Evolutionary conservation across 2,797 vertebrate species (phyloP).

Genomic region (Sciaenops ocellatus): DNA sequence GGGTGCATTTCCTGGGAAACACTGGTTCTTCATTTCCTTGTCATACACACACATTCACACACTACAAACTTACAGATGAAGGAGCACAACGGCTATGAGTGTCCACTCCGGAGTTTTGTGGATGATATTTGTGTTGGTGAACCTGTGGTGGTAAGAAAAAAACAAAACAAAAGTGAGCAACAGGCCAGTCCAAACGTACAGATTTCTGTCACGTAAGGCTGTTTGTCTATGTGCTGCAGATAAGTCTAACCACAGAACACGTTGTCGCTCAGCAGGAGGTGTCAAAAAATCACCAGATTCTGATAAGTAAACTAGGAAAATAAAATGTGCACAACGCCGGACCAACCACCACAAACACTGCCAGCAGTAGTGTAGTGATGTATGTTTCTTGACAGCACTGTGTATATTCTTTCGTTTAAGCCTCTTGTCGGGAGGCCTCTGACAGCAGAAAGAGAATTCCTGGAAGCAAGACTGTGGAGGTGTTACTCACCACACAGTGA

Average conservation of each 20-base stretch:
- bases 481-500: conserved; percentile 72
- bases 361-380: conserved; percentile 56
- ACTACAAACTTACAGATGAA: conserved; percentile 82
- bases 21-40: conserved; percentile 55
- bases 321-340: conserved; percentile 1
- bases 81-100: conserved; percentile 82
- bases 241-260: background rate
- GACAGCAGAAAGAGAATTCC: conserved; percentile 76
- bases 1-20: conserved; percentile 41
- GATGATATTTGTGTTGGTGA: conserved; percentile 85
- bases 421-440: conserved; percentile 61
- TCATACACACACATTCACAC: background rate
- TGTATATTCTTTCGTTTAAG: conserved; percentile 52
- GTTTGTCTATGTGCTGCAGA: background rate
- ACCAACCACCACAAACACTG: conserved; percentile 22
- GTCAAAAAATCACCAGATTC: conserved; percentile 6
- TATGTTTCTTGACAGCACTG: conserved; percentile 61
- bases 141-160: conserved; percentile 67
- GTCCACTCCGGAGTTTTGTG: conserved; percentile 86
- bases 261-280: background rate
- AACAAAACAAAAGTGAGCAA: background rate
- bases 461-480: conserved; percentile 74
- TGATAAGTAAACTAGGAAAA: conserved; percentile 18
- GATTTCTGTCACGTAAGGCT: background rate
- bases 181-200: background rate